phyloP scores from a whole-genome alignment of 2,797 vertebrate species.

The Streptopelia turtur region DNA sequence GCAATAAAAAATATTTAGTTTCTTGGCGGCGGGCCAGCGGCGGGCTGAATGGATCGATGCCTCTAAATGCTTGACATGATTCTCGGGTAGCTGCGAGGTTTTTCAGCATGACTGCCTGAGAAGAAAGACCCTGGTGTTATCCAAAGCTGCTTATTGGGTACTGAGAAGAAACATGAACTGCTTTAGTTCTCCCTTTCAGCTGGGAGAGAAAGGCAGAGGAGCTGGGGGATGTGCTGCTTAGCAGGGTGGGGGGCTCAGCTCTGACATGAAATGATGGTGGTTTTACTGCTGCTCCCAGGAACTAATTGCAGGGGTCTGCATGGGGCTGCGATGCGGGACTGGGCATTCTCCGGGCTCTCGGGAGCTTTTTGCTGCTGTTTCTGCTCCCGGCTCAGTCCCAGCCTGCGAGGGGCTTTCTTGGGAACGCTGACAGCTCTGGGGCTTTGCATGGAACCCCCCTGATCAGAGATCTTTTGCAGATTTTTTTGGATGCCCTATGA shows the following conservation, averaged over 20 bases:
- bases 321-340: neutral
- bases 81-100: constrained; percentile 71
- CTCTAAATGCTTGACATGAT: constrained; percentile 78
- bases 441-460: no score
- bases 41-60: constrained; percentile 78
- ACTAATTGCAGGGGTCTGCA: constrained; percentile 26
- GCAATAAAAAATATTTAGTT: constrained; percentile 80
- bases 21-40: constrained; percentile 74
- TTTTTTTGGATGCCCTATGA: neutral
- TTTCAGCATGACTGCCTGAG: constrained; percentile 85
- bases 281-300: constrained; percentile 3
- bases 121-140: constrained; percentile 87
- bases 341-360: neutral
- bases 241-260: constrained; percentile 30
- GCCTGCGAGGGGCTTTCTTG: neutral
- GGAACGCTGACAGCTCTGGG: no score
- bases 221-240: constrained; percentile 30
- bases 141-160: constrained; percentile 56
- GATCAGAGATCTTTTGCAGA: no score
- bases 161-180: constrained; percentile 66
- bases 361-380: constrained; percentile 21
- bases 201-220: constrained; percentile 10
- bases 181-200: constrained; percentile 32
- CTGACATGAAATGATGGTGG: neutral
- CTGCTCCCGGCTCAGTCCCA: constrained; percentile 61